Evolutionary conservation across 2,888 invertebrate species (phyloP).

Genomic region (Steromphala cineraria): DNA sequence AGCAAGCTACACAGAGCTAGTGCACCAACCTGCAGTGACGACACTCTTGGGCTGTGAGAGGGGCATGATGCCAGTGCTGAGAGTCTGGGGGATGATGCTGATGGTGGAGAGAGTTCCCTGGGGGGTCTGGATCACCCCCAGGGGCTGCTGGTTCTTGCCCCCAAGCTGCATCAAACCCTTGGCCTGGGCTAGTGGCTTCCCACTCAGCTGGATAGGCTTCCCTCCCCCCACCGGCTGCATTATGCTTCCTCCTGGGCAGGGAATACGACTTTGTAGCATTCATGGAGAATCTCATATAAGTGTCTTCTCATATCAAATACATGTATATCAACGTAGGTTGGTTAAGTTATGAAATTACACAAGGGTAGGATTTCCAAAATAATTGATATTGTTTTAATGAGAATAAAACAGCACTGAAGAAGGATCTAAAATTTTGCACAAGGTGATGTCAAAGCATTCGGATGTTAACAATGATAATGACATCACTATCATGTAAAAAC

Average conservation of each 20-base stretch:
- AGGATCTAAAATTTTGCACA: too few relatives aligned
- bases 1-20: too few relatives aligned
- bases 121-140: slow-evolving; percentile 64
- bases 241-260: slow-evolving; percentile 55
- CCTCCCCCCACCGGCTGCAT: slow-evolving; percentile 65
- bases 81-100: slow-evolving; percentile 63
- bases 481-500: too few relatives aligned
- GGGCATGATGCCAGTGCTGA: slow-evolving; percentile 32
- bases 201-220: slow-evolving; percentile 66
- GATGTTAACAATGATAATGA: too few relatives aligned
- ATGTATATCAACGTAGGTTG: too few relatives aligned
- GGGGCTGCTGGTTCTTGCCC: slow-evolving; percentile 61
- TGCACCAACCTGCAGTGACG: background rate
- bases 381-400: too few relatives aligned
- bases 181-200: slow-evolving; percentile 63
- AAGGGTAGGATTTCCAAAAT: too few relatives aligned
- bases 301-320: too few relatives aligned
- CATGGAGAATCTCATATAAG: too few relatives aligned
- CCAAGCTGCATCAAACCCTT: slow-evolving; percentile 66
- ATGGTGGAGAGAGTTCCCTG: slow-evolving; percentile 61
- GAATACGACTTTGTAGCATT: background rate
- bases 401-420: too few relatives aligned
- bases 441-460: too few relatives aligned
- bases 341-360: too few relatives aligned
- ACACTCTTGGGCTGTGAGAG: background rate